phyloP scores from a whole-genome alignment of 2,797 vertebrate species.

The Heliangelus exortis region DNA sequence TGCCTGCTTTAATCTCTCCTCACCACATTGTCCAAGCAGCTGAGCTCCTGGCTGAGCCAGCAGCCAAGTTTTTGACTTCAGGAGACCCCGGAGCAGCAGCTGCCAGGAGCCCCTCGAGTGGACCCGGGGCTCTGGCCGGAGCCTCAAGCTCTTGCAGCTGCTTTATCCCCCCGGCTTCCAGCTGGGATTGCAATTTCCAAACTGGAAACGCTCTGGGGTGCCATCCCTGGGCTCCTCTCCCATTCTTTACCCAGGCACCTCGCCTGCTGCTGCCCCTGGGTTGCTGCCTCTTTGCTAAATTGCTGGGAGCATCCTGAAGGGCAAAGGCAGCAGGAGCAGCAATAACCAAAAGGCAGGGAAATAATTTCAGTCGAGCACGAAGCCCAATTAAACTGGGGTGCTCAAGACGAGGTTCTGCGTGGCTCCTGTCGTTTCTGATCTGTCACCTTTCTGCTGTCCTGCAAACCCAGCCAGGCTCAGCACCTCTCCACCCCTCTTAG shows the following conservation, averaged over 20 bases:
- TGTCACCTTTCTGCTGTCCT: not conserved
- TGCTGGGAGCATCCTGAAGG: rapidly evolving
- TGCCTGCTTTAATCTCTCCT: not conserved
- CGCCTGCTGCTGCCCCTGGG: too few relatives aligned
- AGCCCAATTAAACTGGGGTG: not conserved
- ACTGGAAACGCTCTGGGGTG: not conserved
- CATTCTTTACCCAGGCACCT: not conserved
- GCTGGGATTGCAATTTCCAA: not conserved
- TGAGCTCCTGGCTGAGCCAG: not conserved
- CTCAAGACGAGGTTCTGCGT: rapidly evolving
- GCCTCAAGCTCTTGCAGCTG: not conserved
- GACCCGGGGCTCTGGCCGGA: not conserved
- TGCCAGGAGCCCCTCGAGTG: not conserved
- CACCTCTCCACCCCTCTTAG: rapidly evolving
- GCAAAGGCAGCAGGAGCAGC: too few relatives aligned
- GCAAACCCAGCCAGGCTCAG: rapidly evolving
- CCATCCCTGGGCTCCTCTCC: not conserved
- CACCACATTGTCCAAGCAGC: not conserved
- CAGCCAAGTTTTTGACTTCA: not conserved
- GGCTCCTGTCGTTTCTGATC: rapidly evolving
- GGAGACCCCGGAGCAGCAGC: not conserved
- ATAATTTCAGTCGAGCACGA: not conserved
- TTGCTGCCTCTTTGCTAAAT: not conserved
- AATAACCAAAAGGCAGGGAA: rapidly evolving
- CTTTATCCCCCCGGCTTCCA: not conserved